These are phyloP conservation scores for Platanista minor DNA, from an alignment of 2,113 vertebrate genomes.

Conservation along the genomic window DNA sequence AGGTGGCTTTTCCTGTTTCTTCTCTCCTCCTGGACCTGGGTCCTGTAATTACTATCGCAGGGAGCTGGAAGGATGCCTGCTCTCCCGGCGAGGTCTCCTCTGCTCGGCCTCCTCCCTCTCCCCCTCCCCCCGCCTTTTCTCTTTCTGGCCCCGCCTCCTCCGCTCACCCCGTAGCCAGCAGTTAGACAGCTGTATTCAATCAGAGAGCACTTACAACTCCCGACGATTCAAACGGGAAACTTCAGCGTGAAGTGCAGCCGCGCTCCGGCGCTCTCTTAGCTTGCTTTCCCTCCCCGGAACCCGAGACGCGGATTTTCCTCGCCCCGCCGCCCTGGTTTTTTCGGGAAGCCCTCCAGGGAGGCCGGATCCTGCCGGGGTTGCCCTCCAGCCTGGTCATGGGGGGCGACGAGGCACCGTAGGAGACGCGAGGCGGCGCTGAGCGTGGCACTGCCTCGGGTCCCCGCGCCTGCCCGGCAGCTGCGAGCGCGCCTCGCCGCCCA, in stretches of 20 bases:
- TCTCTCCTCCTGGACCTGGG: constrained; percentile 57
- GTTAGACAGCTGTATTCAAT: constrained; percentile 85
- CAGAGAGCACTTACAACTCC: constrained; percentile 84
- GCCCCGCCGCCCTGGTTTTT: neutral
- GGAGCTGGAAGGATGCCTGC: constrained; percentile 73
- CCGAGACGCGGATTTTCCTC: neutral
- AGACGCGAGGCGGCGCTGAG: constrained; percentile 58
- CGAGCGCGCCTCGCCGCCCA: constrained; percentile 61
- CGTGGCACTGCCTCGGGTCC: constrained; percentile 50
- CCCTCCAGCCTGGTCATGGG: constrained; percentile 60
- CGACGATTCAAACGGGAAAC: constrained; percentile 77
- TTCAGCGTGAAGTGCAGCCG: constrained; percentile 71
- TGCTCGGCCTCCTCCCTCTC: neutral
- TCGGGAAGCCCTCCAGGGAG: constrained; percentile 28
- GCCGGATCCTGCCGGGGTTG: neutral
- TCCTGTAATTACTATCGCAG: constrained; percentile 59
- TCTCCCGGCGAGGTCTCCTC: constrained; percentile 63
- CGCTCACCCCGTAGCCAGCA: constrained; percentile 78
- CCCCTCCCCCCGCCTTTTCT: constrained; percentile 30
- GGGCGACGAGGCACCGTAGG: constrained; percentile 61
- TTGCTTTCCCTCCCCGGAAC: neutral
- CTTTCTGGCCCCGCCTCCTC: constrained; percentile 78
- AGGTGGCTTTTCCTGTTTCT: constrained; percentile 68
- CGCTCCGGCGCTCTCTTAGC: constrained; percentile 15
- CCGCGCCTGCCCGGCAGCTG: constrained; percentile 36